Percentiles rank a stretch among this genome's conserved stretches.
Evolutionary conservation across 2,113 vertebrate species (phyloP).

Genomic region (Nannobrachium achirus): DNA sequence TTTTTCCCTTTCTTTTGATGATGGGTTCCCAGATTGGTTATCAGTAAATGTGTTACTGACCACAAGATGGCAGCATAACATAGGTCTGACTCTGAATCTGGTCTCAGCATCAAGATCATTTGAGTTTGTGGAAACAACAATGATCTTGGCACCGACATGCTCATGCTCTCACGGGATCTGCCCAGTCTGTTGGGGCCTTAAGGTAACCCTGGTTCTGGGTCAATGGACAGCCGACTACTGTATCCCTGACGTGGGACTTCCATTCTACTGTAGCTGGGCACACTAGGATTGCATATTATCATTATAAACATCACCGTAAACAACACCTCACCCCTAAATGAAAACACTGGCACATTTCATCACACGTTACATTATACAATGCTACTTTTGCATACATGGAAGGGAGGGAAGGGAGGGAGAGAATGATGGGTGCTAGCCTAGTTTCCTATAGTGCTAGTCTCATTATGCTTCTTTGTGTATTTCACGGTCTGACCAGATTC

Average conservation of each 20-base stretch:
- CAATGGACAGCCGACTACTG: conserved; percentile 10
- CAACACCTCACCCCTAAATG: conserved; percentile 50
- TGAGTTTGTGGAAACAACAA: conserved; percentile 6
- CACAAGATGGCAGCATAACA: conserved; percentile 65
- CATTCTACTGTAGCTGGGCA: conserved; percentile 54
- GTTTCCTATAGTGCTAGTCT: conserved; percentile 34
- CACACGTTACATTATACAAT: conserved; percentile 50
- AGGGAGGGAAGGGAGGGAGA: conserved; percentile 46
- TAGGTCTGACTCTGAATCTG: conserved; percentile 18
- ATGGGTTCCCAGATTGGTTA: too few relatives aligned
- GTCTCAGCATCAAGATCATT: conserved; percentile 15
- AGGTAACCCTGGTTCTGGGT: conserved; percentile 33
- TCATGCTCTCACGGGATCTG: too few relatives aligned
- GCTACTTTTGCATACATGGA: conserved; percentile 53
- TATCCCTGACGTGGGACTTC: conserved; percentile 50
- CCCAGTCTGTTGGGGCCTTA: too few relatives aligned
- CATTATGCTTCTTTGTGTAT: conserved; percentile 16
- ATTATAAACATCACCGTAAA: conserved; percentile 58
- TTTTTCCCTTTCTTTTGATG: too few relatives aligned
- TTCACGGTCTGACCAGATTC: conserved; percentile 2
- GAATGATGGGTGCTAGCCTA: conserved; percentile 22
- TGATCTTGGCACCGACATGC: conserved; percentile 36
- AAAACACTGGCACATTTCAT: conserved; percentile 67
- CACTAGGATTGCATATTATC: conserved; percentile 69
- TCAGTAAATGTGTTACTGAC: conserved; percentile 25